Evolutionary conservation across 2,113 vertebrate genomes (phyloP), one percentile per base, ranked within the genome.

Genomic region (Nestor notabilis): DNA sequence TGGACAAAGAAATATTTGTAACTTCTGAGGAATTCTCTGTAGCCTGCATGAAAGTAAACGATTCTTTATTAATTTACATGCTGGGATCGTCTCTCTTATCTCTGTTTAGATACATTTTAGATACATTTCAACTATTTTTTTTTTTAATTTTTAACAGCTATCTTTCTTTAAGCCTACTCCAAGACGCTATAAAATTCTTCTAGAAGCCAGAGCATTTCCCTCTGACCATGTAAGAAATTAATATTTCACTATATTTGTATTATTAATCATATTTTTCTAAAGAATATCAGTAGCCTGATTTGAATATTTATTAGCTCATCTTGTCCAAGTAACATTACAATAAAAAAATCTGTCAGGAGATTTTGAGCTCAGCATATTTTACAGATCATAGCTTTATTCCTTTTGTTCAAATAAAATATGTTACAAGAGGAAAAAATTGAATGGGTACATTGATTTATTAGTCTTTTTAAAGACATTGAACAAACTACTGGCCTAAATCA

Each of bases 131-230:
- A 85, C 64, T 53, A 94, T 65, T 50, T 12, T 81, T 71, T 96
- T 95, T 95, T 52, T 72, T 13, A 23, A 58, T 80, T 49, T 71
- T 72, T 94, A 96, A 90, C 98, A 99, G 99, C 97, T 99, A 52
- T 98, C 99, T 37, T 99, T 99, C 98, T 99, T 99, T 98, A 99
- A 99, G 69, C 99, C 99, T 55, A 99, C 99, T 9, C 72, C 98
- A 50, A 97, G 96, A 72, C 98, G 99, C 5, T 98, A 99, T 94
- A 99, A 99, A 98, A 99, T 99, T 96, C 98, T 99, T 52, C 98
- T 99, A 39, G 99, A 99, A 98, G 97, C 98, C 87, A 99, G 95
- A 94, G 99, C 99, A 64, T 99, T 99, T 96, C 99, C 99, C 18
- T 99, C 99, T 75, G 99, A 99, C 97, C 99, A 99, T 39, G 99